phyloP scores from a whole-genome alignment of 2,113 vertebrate genomes.

The Hydrolagus affinis region DNA sequence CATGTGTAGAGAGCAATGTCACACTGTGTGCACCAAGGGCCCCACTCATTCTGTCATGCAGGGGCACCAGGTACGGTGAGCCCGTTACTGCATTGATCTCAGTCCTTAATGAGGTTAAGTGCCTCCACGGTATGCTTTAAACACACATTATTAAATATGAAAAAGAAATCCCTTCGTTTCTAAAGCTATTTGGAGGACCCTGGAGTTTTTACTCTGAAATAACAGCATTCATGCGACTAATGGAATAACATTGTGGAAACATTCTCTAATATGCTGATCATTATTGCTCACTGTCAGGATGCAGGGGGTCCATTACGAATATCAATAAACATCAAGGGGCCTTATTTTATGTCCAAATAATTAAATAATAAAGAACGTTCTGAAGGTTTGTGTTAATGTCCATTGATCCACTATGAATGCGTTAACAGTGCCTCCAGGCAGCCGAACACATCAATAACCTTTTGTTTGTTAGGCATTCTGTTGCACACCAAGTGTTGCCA shows the following conservation, averaged over 20 bases:
- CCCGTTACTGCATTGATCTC: neutral
- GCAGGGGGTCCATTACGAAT: conserved; percentile 13
- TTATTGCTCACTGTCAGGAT: conserved; percentile 18
- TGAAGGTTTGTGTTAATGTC: conserved; percentile 32
- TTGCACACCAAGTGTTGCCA: conserved; percentile 13
- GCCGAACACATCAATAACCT: conserved; percentile 26
- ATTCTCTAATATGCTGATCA: conserved; percentile 21
- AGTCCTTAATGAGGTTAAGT: neutral
- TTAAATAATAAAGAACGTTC: conserved; percentile 32
- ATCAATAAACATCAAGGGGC: conserved; percentile 23
- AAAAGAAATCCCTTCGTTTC: neutral
- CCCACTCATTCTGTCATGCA: neutral
- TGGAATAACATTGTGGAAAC: conserved; percentile 12
- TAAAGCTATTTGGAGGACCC: neutral
- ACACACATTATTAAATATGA: neutral
- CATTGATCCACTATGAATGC: conserved; percentile 31
- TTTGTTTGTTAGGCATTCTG: conserved; percentile 31
- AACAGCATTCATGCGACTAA: neutral
- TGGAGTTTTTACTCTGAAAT: neutral
- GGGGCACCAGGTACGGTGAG: neutral
- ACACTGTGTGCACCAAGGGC: neutral
- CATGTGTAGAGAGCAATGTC: neutral
- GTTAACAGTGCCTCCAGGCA: conserved; percentile 23
- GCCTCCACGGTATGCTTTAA: neutral
- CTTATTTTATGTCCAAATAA: conserved; percentile 30